phyloP scores from a whole-genome alignment of 35 echinoderm and acorn worm species.

The Lytechinus pictus region DNA sequence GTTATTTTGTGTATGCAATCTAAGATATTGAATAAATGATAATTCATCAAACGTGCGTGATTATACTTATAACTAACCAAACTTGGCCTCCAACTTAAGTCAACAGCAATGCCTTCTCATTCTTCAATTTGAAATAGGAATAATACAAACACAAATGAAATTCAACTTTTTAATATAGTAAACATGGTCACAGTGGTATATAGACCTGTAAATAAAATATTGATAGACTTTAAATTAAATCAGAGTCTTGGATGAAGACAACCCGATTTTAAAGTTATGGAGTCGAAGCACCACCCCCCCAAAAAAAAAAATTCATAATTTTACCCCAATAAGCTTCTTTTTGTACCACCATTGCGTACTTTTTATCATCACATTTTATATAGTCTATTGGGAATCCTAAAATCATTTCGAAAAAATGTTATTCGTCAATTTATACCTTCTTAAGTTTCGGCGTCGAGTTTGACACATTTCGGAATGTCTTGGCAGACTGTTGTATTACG shows the following conservation, averaged over 20 bases:
- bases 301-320: neutral
- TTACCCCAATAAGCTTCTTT: neutral
- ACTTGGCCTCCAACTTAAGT: neutral
- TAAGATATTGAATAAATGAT: too few species aligned
- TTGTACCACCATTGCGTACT: neutral
- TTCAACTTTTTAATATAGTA: neutral
- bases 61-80: neutral
- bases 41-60: too few species aligned
- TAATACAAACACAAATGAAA: neutral
- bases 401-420: neutral
- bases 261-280: neutral
- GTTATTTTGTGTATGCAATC: too few species aligned
- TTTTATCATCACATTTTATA: neutral
- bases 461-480: neutral
- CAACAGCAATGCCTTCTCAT: neutral
- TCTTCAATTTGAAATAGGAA: neutral
- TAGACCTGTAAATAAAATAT: neutral
- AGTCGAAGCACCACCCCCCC: neutral
- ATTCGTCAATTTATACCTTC: conserved; percentile 23
- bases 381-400: neutral
- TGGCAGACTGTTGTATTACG: neutral
- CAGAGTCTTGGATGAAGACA: neutral
- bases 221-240: neutral
- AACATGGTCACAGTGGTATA: neutral
- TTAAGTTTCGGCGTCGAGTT: neutral